Evolutionary conservation across 2,888 invertebrate genomes (phyloP).

Genomic region (Drosophila flavopinicola): DNA sequence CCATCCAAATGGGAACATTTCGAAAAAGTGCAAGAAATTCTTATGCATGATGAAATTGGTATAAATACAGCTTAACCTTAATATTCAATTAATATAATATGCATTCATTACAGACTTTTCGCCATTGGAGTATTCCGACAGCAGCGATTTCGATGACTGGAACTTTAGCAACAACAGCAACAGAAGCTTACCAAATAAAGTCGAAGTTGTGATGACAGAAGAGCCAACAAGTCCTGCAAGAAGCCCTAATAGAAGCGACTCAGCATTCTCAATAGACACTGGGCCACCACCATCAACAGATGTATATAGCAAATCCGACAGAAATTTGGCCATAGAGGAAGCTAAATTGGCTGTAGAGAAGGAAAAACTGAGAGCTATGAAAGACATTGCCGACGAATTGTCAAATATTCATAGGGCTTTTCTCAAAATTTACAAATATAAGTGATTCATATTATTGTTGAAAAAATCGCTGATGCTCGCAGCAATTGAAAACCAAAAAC

Average conservation of each 20-base stretch:
- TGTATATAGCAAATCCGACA: not conserved
- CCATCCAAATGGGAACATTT: conserved; percentile 54
- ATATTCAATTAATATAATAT: not conserved
- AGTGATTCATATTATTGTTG: not conserved
- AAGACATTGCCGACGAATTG: conserved; percentile 34
- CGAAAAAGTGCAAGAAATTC: conserved; percentile 32
- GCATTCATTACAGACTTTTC: conserved; percentile 27
- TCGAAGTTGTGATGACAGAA: not conserved
- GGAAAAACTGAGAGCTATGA: conserved; percentile 33
- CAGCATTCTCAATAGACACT: not conserved
- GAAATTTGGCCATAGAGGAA: conserved; percentile 20
- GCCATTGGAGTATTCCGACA: conserved; percentile 19
- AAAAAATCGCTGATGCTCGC: not conserved
- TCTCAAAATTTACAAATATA: conserved; percentile 24
- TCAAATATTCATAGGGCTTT: conserved; percentile 33
- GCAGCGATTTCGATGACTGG: not conserved
- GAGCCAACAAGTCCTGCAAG: not conserved
- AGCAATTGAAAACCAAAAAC: too few relatives aligned
- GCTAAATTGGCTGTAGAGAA: conserved; percentile 25
- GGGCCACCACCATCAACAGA: not conserved
- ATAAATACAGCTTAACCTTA: not conserved
- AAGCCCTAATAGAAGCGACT: not conserved
- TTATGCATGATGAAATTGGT: conserved; percentile 34
- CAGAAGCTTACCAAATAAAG: not conserved
- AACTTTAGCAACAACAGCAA: too few relatives aligned